phyloP scores from a whole-genome alignment of 2,797 vertebrate species.

The Pipistrellus nathusii region DNA sequence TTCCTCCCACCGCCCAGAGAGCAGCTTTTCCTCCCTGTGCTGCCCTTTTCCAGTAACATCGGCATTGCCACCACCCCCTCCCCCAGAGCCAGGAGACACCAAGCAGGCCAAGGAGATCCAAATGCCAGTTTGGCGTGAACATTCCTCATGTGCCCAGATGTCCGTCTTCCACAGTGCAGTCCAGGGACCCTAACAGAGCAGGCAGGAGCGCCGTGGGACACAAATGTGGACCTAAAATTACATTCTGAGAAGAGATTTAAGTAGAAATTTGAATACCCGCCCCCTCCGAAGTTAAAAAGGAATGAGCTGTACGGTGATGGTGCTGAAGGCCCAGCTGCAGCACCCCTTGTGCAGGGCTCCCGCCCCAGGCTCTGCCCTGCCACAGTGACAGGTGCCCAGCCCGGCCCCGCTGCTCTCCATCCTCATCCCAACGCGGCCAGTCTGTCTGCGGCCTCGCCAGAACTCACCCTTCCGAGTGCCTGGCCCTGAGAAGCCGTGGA shows the following conservation, averaged over 20 bases:
- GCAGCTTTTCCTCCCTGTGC: not conserved
- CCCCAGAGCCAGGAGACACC: not conserved
- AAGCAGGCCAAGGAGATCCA: not conserved
- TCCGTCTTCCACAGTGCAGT: no score
- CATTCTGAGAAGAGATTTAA: not conserved
- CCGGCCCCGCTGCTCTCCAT: not conserved
- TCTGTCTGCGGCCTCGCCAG: not conserved
- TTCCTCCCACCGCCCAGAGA: not conserved
- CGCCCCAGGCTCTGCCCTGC: no score
- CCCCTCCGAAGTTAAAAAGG: not conserved
- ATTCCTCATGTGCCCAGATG: no score
- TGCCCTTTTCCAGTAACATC: not conserved
- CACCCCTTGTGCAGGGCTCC: no score
- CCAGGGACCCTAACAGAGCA: not conserved
- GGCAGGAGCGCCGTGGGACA: not conserved
- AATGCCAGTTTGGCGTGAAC: not conserved
- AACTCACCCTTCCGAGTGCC: not conserved
- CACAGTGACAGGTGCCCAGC: fast-evolving
- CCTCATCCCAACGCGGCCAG: not conserved
- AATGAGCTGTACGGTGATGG: not conserved
- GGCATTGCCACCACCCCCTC: no score
- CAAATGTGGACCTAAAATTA: not conserved
- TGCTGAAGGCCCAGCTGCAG: no score
- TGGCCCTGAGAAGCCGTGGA: not conserved
- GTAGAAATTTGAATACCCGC: not conserved